phyloP scores from a whole-genome alignment of 2,888 invertebrate genomes.

The Protonemura montana region DNA sequence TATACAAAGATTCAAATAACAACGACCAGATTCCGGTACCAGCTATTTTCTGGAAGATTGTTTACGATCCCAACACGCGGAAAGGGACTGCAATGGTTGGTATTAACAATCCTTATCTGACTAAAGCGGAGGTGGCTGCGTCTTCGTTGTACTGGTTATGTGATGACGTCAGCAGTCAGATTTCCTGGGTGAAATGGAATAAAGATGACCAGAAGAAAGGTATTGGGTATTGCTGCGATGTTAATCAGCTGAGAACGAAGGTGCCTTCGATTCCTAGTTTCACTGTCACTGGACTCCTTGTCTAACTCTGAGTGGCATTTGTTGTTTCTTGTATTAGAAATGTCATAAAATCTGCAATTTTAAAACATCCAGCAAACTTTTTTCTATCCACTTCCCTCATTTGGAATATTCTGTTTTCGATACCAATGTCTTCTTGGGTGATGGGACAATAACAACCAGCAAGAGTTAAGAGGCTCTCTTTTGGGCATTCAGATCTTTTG shows the following conservation, averaged over 20 bases:
- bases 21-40: slow-evolving; percentile 64
- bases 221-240: slow-evolving; percentile 69
- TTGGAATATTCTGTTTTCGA: too few species aligned
- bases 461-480: too few species aligned
- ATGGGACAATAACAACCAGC: too few species aligned
- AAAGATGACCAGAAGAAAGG: slow-evolving; percentile 63
- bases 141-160: slow-evolving; percentile 60
- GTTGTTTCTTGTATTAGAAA: neutral
- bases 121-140: slow-evolving; percentile 48
- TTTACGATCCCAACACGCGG: slow-evolving; percentile 62
- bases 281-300: slow-evolving; percentile 59
- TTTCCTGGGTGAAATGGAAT: slow-evolving; percentile 67
- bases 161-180: slow-evolving; percentile 59
- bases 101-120: slow-evolving; percentile 68
- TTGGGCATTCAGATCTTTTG: too few species aligned
- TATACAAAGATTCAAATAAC: slow-evolving; percentile 54
- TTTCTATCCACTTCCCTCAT: too few species aligned
- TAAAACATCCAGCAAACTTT: too few species aligned
- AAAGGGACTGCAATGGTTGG: slow-evolving; percentile 68
- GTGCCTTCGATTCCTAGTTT: slow-evolving; percentile 66
- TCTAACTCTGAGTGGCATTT: neutral
- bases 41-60: slow-evolving; percentile 63
- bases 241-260: slow-evolving; percentile 64
- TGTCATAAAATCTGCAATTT: too few species aligned
- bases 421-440: too few species aligned